These are phyloP conservation scores for Laupala kohalensis DNA, from an alignment of 1,140 invertebrate species.

Conservation along the genomic window DNA sequence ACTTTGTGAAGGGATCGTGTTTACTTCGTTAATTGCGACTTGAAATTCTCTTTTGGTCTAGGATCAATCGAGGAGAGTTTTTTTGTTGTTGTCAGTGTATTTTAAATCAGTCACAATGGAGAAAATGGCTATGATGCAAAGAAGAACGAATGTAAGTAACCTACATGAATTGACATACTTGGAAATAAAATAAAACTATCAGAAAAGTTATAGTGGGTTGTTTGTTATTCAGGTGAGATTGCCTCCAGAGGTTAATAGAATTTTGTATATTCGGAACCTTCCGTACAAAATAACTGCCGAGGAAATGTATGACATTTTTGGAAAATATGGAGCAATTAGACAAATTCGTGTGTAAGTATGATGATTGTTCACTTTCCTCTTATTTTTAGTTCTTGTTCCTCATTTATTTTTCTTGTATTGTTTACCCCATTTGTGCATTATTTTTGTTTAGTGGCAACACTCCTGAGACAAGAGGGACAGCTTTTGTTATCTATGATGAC, in stretches of 20 bases:
- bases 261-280: constrained; percentile 92
- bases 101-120: neutral
- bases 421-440: neutral
- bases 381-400: too few species aligned
- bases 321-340: constrained; percentile 97
- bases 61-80: too few species aligned
- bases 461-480: constrained; percentile 92
- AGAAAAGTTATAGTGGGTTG: neutral
- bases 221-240: constrained; percentile 92
- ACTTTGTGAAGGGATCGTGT: too few species aligned
- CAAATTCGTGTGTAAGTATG: constrained; percentile 94
- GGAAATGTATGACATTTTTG: constrained; percentile 99
- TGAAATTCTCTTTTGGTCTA: too few species aligned
- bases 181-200: constrained; percentile 2
- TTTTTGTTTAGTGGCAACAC: constrained; percentile 73
- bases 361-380: too few species aligned
- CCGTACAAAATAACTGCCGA: constrained; percentile 99
- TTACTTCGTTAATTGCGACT: too few species aligned
- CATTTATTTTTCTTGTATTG: neutral
- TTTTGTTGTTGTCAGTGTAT: too few species aligned
- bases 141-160: constrained; percentile 41
- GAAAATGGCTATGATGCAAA: constrained; percentile 46
- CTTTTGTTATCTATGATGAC: constrained; percentile 99
- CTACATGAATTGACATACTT: constrained; percentile 1
- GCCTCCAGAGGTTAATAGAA: constrained; percentile 96